Base-by-base conservation (phyloP, 2,797 vertebrate species). In the Gobionotothen gibberifrons region DNA sequence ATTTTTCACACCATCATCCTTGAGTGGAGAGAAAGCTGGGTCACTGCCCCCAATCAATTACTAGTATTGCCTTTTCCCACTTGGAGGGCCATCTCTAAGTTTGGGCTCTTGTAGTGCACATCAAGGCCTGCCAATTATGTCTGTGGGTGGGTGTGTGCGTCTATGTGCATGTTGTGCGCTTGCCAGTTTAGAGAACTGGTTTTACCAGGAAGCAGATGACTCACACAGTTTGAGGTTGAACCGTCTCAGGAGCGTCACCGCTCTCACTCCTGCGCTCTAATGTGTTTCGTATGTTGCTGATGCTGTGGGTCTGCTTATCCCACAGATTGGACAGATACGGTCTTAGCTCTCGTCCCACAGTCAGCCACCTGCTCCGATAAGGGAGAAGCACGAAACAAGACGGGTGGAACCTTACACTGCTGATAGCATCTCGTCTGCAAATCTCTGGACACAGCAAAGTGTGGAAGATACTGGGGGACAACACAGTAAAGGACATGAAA, bases 41-140 rank as follows among this genome's bases (percentile, higher is more conserved):
- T 90, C 87, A 89, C 72, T 82, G 86, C 73, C 60, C 81, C 78
- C 87, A 90, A 90, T 92, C 90, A 88, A 88, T 90, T 85, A 79
- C 86, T n/a, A 21, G 48, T 55, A 48, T 60, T 82, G 74, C 77
- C 80, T 72, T 85, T 89, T 89, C 78, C 77, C 76, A 64, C 73
- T 56, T 19, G 19, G 65, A 73, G 62, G 63, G 72, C 68, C 72
- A 75, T 73, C 69, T 80, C 62, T 44, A 56, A 59, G 43, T 71
- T 76, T 88, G 67, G 53, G 72, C 54, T 78, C 17, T 54, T 68
- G 59, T 26, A 65, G 59, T 26, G 72, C 58, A 47, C 72, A 70
- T 76, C 47, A n/a, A 57, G 72, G 48, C 49, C 53, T 17, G 11
- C 5, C 12, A 51, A 49, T 68, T 21, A 1, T 46, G 5, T 19